These are phyloP conservation scores for Eupithecia dodoneata DNA, from an alignment of 2,888 invertebrate species.

Conservation along the genomic window DNA sequence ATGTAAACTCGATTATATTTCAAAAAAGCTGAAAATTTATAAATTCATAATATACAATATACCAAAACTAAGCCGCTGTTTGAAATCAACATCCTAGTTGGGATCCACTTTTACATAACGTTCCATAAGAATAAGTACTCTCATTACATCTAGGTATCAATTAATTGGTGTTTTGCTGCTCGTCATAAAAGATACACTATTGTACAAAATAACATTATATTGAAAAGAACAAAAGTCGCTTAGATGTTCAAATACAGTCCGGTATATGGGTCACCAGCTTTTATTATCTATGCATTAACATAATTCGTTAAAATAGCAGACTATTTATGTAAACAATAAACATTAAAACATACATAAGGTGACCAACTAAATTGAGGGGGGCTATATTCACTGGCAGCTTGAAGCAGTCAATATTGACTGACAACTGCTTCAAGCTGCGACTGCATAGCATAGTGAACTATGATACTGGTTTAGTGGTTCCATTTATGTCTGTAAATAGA, in stretches of 20 bases:
- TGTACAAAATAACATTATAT: constrained; percentile 47
- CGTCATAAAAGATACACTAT: constrained; percentile 45
- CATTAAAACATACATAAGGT: constrained; percentile 55
- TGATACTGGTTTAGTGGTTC: too few species aligned
- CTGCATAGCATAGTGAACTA: too few species aligned
- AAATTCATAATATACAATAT: constrained; percentile 78
- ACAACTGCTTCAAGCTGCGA: too few species aligned
- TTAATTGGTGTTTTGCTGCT: constrained; percentile 40
- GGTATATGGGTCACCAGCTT: constrained; percentile 57
- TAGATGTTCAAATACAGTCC: constrained; percentile 38
- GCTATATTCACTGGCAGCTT: too few species aligned
- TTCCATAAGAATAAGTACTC: constrained; percentile 79
- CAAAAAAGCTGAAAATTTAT: constrained; percentile 78
- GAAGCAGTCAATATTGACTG: too few species aligned
- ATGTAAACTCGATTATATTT: constrained; percentile 66
- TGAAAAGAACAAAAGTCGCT: constrained; percentile 45
- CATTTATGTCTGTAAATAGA: too few species aligned
- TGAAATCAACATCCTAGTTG: constrained; percentile 53
- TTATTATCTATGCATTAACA: constrained; percentile 60
- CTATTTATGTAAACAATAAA: constrained; percentile 57
- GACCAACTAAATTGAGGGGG: constrained; percentile 46
- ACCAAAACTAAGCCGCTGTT: constrained; percentile 48
- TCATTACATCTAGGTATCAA: constrained; percentile 55
- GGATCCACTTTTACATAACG: constrained; percentile 61
- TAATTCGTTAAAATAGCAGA: constrained; percentile 67